A percentile compares a stretch with the other conserved stretches of the same genome.
Conservation (phyloP, 1,140 invertebrate genomes). For the Ephestia elutella region DNA sequence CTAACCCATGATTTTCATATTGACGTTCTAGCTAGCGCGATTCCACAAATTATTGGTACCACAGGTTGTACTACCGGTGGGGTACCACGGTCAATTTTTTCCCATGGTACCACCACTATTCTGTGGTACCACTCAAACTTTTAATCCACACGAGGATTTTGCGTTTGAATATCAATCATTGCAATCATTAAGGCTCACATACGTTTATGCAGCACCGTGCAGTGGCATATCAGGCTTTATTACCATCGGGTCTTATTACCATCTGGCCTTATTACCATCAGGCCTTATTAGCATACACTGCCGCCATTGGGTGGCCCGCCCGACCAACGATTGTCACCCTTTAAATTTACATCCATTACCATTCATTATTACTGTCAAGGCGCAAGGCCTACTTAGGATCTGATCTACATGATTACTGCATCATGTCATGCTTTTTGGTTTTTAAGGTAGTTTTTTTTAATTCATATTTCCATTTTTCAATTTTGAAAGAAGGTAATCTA, state of each 20-base stretch:
- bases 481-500: constrained; percentile 8
- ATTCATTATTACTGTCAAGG: constrained; percentile 30
- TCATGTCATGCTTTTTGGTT: background rate
- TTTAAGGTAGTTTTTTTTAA: background rate
- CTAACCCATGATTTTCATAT: no score
- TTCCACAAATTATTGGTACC: no score
- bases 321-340: constrained; percentile 64
- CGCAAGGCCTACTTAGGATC: constrained; percentile 45
- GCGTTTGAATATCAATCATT: constrained; percentile 47
- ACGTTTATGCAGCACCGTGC: constrained; percentile 52
- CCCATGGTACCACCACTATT: no score
- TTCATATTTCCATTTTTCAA: background rate
- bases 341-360: constrained; percentile 69
- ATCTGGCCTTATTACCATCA: constrained; percentile 19
- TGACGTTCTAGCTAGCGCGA: no score
- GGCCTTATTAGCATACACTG: constrained; percentile 52
- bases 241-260: constrained; percentile 29
- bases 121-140: no score
- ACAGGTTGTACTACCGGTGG: no score
- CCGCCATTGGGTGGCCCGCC: constrained; percentile 57
- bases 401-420: constrained; percentile 57
- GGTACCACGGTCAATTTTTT: no score
- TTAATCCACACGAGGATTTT: no score
- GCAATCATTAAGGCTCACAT: constrained; percentile 18
- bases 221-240: constrained; percentile 54